These are phyloP conservation scores for Ammodytes dubius DNA, from an alignment of 2,113 vertebrate genomes.

Conservation along the genomic window DNA sequence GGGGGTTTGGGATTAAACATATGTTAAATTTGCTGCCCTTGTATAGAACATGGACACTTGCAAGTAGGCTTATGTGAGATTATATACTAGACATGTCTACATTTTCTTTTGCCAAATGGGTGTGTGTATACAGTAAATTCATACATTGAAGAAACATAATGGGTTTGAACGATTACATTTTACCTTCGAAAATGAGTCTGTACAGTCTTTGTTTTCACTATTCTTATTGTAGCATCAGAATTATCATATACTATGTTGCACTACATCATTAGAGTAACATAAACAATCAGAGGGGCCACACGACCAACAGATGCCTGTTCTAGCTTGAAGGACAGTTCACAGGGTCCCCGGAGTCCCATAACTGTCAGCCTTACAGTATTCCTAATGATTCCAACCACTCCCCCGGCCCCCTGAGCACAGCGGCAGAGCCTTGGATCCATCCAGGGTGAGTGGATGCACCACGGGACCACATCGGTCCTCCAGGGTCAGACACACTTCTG, in stretches of 20 bases:
- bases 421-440: constrained; percentile 57
- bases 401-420: constrained; percentile 36
- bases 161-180: neutral
- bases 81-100: constrained; percentile 15
- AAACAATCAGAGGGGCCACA: constrained; percentile 1
- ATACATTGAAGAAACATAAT: neutral
- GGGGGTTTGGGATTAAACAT: neutral
- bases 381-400: constrained; percentile 63
- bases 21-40: constrained; percentile 26
- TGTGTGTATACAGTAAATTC: neutral
- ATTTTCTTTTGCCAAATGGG: constrained; percentile 4
- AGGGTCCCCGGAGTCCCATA: constrained; percentile 30
- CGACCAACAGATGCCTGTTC: constrained; percentile 28
- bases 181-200: constrained; percentile 1
- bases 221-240: neutral
- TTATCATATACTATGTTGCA: neutral
- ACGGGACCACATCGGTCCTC: constrained; percentile 52
- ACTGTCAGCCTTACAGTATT: constrained; percentile 52
- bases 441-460: constrained; percentile 42
- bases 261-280: constrained; percentile 1
- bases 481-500: constrained; percentile 69
- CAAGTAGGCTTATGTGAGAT: constrained; percentile 26
- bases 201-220: neutral
- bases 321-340: constrained; percentile 48
- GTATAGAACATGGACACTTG: constrained; percentile 17